Percentiles rank a stretch among this genome's conserved stretches.
These are phyloP conservation scores for Tetrax tetrax DNA, from an alignment of 2,113 vertebrate genomes.

Conservation along the genomic window DNA sequence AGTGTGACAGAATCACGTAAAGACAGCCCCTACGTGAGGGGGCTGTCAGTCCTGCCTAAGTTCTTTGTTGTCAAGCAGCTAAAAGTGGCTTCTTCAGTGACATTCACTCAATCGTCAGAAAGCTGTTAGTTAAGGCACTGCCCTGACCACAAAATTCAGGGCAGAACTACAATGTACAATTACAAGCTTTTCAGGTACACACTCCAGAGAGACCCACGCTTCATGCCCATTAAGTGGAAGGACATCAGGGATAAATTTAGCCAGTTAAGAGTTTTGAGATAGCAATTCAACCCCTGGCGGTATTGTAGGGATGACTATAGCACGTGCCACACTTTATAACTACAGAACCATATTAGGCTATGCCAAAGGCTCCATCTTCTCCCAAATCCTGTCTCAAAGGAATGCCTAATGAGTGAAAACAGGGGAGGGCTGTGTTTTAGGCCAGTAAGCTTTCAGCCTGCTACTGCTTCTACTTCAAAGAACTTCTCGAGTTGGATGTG, in stretches of 20 bases:
- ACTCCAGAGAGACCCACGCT: not conserved
- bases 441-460: not conserved
- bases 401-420: not conserved
- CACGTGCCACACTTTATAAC: not conserved
- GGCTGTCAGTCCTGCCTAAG: fast-evolving
- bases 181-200: not conserved
- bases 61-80: not conserved
- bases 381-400: not conserved
- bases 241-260: not conserved
- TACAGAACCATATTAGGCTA: not conserved
- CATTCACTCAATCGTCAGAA: not conserved
- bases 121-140: not conserved
- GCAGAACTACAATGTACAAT: not conserved
- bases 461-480: not conserved
- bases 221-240: not conserved
- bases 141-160: not conserved
- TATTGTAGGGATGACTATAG: not conserved
- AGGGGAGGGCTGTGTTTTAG: not conserved
- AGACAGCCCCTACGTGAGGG: fast-evolving
- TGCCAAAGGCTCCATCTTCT: not conserved
- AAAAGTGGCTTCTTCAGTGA: not conserved
- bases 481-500: not conserved
- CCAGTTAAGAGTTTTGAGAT: not conserved
- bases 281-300: not conserved
- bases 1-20: not conserved